These are phyloP conservation scores for Chaenogobius annularis DNA, from an alignment of 2,113 vertebrate genomes.

Conservation along the genomic window DNA sequence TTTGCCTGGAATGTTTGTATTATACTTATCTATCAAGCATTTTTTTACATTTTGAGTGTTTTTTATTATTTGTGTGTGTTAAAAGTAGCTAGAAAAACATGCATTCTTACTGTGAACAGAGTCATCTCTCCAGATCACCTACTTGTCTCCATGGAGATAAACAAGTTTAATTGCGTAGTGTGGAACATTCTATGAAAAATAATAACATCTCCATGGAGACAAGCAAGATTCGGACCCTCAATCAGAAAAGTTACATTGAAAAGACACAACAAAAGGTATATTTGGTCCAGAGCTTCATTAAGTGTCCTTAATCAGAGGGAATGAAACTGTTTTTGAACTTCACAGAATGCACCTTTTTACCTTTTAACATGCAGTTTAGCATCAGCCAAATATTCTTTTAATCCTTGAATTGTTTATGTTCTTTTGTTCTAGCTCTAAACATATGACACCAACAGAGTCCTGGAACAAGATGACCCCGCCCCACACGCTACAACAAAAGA, in stretches of 20 bases:
- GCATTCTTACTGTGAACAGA: background rate
- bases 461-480: slow-evolving; percentile 65
- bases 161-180: background rate
- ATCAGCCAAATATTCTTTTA: background rate
- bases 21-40: too few species aligned
- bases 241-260: too few species aligned
- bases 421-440: slow-evolving; percentile 39
- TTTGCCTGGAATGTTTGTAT: too few species aligned
- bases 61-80: background rate
- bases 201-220: too few species aligned
- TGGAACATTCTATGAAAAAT: background rate
- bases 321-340: too few species aligned
- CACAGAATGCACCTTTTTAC: background rate
- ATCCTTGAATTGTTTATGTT: background rate
- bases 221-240: too few species aligned
- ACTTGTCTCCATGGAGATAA: background rate
- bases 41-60: background rate
- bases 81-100: background rate
- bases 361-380: background rate
- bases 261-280: too few species aligned
- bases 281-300: too few species aligned
- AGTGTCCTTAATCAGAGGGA: too few species aligned
- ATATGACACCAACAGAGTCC: slow-evolving; percentile 52
- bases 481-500: slow-evolving; percentile 55
- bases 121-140: background rate